Conservation (phyloP, 2,797 vertebrate species). For the Cottoperca gobio region DNA sequence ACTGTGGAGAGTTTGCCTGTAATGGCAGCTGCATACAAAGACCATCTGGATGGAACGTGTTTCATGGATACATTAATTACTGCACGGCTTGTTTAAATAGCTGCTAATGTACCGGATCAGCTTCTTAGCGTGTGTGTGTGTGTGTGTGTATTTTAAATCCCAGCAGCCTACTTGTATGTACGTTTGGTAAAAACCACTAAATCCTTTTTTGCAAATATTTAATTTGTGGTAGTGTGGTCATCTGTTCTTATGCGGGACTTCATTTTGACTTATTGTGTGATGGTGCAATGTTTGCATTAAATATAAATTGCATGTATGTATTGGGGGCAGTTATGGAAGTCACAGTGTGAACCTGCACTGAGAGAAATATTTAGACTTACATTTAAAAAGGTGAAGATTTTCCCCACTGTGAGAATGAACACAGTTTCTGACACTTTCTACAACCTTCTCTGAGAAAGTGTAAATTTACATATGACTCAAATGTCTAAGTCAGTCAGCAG, state of each 20-base stretch:
- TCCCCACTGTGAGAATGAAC: too few species aligned
- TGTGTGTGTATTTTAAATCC: background rate
- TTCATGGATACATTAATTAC: background rate
- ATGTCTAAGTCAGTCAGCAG: too few species aligned
- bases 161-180: background rate
- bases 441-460: too few species aligned
- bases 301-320: background rate
- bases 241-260: background rate
- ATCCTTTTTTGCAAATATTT: too few species aligned
- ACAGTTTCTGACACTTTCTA: too few species aligned
- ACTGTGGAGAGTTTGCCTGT: background rate
- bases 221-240: too few species aligned
- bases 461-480: too few species aligned
- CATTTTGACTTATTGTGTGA: background rate
- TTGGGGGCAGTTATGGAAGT: background rate
- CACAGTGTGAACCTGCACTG: too few species aligned
- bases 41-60: background rate
- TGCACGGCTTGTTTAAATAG: slow-evolving; percentile 4
- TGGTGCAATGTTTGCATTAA: background rate
- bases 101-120: background rate
- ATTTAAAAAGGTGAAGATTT: too few species aligned
- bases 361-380: too few species aligned
- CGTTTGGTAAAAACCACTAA: background rate
- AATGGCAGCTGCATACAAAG: background rate
- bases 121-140: background rate